Evolutionary conservation across 2,888 invertebrate genomes (phyloP), one percentile per base, ranked within the genome.

Genomic region (Acanthopleura granulata): DNA sequence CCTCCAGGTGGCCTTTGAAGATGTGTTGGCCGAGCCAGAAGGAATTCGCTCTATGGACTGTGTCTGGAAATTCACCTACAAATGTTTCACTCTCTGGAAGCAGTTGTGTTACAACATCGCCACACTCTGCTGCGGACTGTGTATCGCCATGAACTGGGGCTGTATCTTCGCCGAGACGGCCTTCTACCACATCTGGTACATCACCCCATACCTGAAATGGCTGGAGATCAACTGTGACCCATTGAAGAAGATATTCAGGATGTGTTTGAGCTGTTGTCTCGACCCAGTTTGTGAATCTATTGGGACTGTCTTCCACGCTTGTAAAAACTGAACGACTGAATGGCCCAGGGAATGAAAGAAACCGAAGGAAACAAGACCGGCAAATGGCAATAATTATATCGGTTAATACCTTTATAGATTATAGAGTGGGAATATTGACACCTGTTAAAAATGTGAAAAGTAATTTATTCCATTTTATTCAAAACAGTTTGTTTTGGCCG

Each of bases 21-120:
- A 82, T 71, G 74, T 79, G 15, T n/a, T 82, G 30, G 82, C 80
- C n/a, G 82, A 82, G 73, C 71, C 71, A 11, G 71, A 71, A 71
- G 71, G 71, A 18, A 27, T 71, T 14, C 40, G 71, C 9, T 74
- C 73, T 61, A 57, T 94, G 0, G 94, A 94, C 86, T 94, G 94
- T 89, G 93, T 94, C 72, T 95, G 94, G 94, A 91, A 93, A n/a
- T 90, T 94, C 66, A 93, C 93, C 84, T 91, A 92, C 82, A 91
- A 92, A 73, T 94, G 94, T 88, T 94, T 94, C 90, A 92, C 92
- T 66, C 90, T 93, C 81, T 93, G 94, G 18, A 92, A 93, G 80
- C 93, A 93, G 87, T 93, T 92, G 87, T 94, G 94, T 89, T 94
- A 95, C 91, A 92, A 93, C 6, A 88, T 93, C 72, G 91, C 94